Evolutionary conservation across 2,113 vertebrate genomes (phyloP), one percentile per base, ranked within the genome.

Genomic region (Dolichallabes microphthalmus): DNA sequence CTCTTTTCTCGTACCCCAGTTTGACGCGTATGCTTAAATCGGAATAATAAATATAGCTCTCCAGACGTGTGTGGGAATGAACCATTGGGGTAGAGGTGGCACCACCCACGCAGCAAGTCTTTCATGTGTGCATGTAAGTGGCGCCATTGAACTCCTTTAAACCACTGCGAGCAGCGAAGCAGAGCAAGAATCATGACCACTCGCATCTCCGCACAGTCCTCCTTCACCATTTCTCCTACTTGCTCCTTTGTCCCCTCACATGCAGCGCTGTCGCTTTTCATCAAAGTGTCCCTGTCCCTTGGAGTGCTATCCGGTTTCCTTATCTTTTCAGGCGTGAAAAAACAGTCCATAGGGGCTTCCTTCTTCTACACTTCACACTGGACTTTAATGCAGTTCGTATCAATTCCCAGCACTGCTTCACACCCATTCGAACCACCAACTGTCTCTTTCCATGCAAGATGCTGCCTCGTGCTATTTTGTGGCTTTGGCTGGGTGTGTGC

Each of bases 341-440:
- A 45, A 45, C 39, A 79, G 85, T 71, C 55, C 78, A 75, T 20
- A 15, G 17, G 71, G 85, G 55, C 63, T 76, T 74, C 35, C 35
- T 64, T 64, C 79, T 83, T 53, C 1, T 22, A 69, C 75, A 83
- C 82, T 81, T 84, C 73, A 82, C 82, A 85, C 61, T 69, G 69
- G 78, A 83, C 79, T 60, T 52, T 87, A 88, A 87, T 87, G 85
- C 80, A 88, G 79, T 88, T 87, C 80, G 55, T 69, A 84, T 84
- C 87, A 82, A 88, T 84, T 86, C 87, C 63, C 87, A 82, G n/a
- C 60, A 14, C 58, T 83, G 30, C 74, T 80, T 63, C 84, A 58
- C 85, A 86, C 71, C 82, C 61, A 52, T 69, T 45, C 9, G 79
- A 74, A 69, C 74, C 87, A 86, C 66, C 81, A 74, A 73, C 74